phyloP scores from a whole-genome alignment of 2,797 vertebrate genomes.

The Myotis planiceps region DNA sequence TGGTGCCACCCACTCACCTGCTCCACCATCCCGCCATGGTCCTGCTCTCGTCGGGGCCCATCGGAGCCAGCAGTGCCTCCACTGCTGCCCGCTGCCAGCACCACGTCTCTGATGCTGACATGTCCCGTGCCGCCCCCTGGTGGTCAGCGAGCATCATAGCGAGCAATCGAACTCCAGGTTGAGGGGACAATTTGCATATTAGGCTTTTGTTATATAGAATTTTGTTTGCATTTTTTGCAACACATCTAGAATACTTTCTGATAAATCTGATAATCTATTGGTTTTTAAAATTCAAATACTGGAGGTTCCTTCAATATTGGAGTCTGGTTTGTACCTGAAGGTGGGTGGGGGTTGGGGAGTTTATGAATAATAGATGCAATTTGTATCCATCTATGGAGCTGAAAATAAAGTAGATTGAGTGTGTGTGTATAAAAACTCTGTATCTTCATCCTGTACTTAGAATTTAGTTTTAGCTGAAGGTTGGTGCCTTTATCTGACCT shows the following conservation, averaged over 20 bases:
- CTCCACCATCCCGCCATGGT: too few species aligned
- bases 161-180: rapidly evolving
- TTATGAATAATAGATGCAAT: constrained; percentile 81
- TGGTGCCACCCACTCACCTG: too few species aligned
- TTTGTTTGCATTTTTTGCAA: neutral
- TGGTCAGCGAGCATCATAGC: too few species aligned
- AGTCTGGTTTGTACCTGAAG: constrained; percentile 44
- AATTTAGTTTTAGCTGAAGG: constrained; percentile 79
- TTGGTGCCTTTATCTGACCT: constrained; percentile 83
- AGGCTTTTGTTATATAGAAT: neutral
- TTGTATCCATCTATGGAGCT: constrained; percentile 80
- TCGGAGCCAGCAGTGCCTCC: too few species aligned
- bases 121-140: rapidly evolving
- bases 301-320: neutral
- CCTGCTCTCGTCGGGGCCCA: rapidly evolving
- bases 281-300: constrained; percentile 53
- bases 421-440: constrained; percentile 33
- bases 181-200: too few species aligned
- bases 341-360: constrained; percentile 20
- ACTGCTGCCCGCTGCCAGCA: too few species aligned
- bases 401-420: constrained; percentile 57
- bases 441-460: constrained; percentile 75
- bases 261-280: neutral
- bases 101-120: rapidly evolving
- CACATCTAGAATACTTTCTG: neutral